These are phyloP conservation scores for Ahaetulla prasina DNA, from an alignment of 2,113 vertebrate species.

Conservation along the genomic window DNA sequence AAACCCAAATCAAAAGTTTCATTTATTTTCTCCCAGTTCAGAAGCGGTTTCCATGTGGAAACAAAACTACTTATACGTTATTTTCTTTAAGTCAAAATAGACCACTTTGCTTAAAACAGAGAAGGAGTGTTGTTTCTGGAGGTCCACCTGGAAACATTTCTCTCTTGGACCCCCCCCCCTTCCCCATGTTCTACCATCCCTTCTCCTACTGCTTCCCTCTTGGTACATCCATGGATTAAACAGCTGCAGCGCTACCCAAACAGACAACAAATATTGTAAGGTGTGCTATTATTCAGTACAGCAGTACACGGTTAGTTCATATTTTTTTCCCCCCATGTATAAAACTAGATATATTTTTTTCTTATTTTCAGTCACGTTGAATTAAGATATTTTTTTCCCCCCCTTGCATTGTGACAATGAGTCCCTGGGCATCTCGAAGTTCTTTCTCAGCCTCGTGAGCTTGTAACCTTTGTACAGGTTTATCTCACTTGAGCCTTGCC, in stretches of 20 bases:
- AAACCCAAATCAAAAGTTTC: too few relatives aligned
- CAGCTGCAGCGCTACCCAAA: too few relatives aligned
- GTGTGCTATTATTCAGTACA: background rate
- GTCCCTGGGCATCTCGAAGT: background rate
- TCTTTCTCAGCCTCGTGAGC: background rate
- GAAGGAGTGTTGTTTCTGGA: background rate
- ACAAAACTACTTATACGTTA: too few relatives aligned
- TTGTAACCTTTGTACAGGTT: background rate
- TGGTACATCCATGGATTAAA: background rate
- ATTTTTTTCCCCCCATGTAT: background rate
- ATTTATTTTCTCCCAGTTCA: too few relatives aligned
- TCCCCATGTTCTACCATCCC: too few relatives aligned
- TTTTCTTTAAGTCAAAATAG: too few relatives aligned
- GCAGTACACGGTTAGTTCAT: background rate
- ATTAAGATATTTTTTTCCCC: too few relatives aligned
- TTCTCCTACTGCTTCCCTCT: too few relatives aligned
- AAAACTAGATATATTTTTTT: too few relatives aligned
- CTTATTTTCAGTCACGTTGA: background rate
- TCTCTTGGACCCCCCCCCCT: too few relatives aligned
- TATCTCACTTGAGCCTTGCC: background rate
- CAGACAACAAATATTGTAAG: background rate
- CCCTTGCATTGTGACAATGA: background rate
- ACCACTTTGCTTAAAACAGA: too few relatives aligned
- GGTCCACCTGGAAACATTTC: background rate
- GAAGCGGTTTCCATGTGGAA: too few relatives aligned